phyloP scores from a whole-genome alignment of 2,113 vertebrate genomes.

The Ondatra zibethicus region DNA sequence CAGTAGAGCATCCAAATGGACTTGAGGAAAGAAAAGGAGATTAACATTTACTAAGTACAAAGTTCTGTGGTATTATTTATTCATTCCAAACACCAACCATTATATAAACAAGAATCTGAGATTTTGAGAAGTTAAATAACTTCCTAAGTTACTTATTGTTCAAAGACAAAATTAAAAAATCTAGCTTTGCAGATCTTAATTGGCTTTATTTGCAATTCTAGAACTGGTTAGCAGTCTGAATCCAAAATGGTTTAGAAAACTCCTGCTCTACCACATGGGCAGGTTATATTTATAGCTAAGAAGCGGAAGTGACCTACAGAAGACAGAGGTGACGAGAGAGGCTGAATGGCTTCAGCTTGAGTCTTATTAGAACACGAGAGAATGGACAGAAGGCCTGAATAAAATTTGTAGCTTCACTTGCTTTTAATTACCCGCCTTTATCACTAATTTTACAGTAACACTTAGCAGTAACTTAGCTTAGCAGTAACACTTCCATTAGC shows the following conservation, averaged over 20 bases:
- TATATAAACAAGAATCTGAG: slow-evolving; percentile 36
- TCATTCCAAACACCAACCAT: background rate
- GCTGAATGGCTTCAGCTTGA: background rate
- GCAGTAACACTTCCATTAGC: background rate
- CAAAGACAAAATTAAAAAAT: slow-evolving; percentile 42
- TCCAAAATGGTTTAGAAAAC: slow-evolving; percentile 38
- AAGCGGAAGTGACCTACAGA: slow-evolving; percentile 19
- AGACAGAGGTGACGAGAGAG: background rate
- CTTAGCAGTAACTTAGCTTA: no score
- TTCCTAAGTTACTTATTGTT: slow-evolving; percentile 33
- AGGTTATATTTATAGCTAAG: slow-evolving; percentile 43
- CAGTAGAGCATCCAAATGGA: background rate
- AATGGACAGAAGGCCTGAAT: background rate
- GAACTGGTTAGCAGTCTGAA: slow-evolving; percentile 44
- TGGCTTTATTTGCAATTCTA: slow-evolving; percentile 65
- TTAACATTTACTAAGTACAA: slow-evolving; percentile 17
- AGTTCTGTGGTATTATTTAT: background rate
- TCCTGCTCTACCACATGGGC: slow-evolving; percentile 33
- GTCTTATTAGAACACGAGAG: background rate
- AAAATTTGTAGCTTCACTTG: background rate
- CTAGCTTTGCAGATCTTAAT: slow-evolving; percentile 48
- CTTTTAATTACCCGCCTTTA: background rate
- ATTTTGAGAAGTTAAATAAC: slow-evolving; percentile 26
- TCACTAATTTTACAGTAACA: background rate
- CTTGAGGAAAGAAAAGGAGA: background rate